Base-by-base conservation (phyloP, 64 coral and sea anemone species). In the Pocillopora damicornis region DNA sequence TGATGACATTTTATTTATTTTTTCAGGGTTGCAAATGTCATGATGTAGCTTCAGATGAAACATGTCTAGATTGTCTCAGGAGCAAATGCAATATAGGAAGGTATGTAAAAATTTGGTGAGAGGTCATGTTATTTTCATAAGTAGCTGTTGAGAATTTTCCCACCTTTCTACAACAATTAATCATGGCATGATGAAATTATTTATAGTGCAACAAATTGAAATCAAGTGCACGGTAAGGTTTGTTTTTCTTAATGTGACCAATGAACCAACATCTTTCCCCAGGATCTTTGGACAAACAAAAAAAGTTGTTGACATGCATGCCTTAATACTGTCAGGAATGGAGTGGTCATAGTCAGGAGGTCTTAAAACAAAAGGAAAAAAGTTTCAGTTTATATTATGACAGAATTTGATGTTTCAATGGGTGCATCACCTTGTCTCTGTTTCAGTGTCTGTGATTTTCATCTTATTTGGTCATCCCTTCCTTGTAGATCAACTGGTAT, bases 401-500 rank as follows among this genome's bases (percentile, higher is more conserved):
- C 23, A 30, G 74, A 25, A 81, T 81, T 81, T 2, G 61, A 81
- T 81, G 25, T 37, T 75, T 37, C 36, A 75, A 20, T 11, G 20
- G 20, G 20, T 23, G 74, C 74, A 23, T 30, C n/a, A 30, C 9
- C n/a, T 23, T 37, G n/a, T 30, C n/a, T 75, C n/a, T 61, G 25
- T 17, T 58, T 15, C 58, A 17, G 60, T 81, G 56, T 60, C 45
- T 81, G 61, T 59, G 56, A 25, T 81, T 25, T 59, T 81, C 26
- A 81, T 59, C 61, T 7, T 14, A 61, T 61, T 61, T 60, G 5
- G 35, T 88, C 57, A 18, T 22, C 74, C 22, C 57, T 61, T 64
- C 13, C 26, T 26, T 45, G 69, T 66, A 91, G 89, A 37, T 86
- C 81, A 75, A 91, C 83, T 58, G 81, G 89, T 5, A 76, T 91